Conservation (phyloP, 1,140 invertebrate genomes). For the Saxidomus purpurata region DNA sequence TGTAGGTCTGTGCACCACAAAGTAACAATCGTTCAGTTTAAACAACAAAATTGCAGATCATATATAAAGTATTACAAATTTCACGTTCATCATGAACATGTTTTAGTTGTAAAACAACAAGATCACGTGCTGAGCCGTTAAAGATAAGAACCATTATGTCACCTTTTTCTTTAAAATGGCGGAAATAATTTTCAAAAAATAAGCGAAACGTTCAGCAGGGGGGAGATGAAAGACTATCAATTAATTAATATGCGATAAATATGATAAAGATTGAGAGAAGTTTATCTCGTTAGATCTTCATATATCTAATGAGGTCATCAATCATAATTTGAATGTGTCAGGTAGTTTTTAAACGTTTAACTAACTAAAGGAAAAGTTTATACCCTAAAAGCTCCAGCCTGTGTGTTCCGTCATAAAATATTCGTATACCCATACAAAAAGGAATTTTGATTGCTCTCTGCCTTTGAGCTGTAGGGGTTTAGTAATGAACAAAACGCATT, state of each 20-base stretch:
- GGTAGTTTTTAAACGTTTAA: constrained; percentile 6
- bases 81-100: too few relatives aligned
- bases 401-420: constrained; percentile 56
- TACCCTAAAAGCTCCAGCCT: neutral
- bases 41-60: too few relatives aligned
- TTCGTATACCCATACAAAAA: constrained; percentile 48
- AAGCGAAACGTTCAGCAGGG: neutral
- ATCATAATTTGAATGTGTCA: constrained; percentile 41
- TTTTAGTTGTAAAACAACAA: too few relatives aligned
- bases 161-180: too few relatives aligned
- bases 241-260: neutral
- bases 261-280: neutral
- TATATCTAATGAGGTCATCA: constrained; percentile 43
- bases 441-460: constrained; percentile 48
- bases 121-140: too few relatives aligned
- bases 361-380: constrained; percentile 1
- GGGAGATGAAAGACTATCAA: neutral
- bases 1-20: too few relatives aligned
- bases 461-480: constrained; percentile 47
- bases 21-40: too few relatives aligned
- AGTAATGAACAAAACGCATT: constrained; percentile 53
- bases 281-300: neutral
- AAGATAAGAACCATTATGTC: too few relatives aligned
- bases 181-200: too few relatives aligned
- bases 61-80: too few relatives aligned